Conservation (phyloP, 2,797 vertebrate species). For the Odontamblyopus rebecca region DNA sequence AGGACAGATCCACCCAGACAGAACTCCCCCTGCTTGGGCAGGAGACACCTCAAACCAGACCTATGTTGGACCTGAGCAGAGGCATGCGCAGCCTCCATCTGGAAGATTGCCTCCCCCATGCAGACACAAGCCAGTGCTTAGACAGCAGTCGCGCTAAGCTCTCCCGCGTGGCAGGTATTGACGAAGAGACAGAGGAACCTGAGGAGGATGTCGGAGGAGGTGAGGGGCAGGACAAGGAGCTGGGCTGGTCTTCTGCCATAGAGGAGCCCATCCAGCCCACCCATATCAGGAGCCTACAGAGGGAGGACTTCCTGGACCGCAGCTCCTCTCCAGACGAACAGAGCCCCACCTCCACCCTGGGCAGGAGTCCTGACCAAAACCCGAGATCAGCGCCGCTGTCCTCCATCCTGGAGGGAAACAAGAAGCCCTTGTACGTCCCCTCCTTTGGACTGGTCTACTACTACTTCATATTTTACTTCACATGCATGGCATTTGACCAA, state of each 20-base stretch:
- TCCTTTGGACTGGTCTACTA: conserved; percentile 2
- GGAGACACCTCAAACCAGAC: conserved; percentile 33
- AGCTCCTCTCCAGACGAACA: conserved; percentile 66
- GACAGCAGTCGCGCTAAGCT: conserved; percentile 60
- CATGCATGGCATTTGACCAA: conserved; percentile 55
- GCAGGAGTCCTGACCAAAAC: conserved; percentile 46
- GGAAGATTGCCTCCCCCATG: conserved; percentile 66
- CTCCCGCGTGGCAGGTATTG: conserved; percentile 50
- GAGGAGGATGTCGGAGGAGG: conserved; percentile 45
- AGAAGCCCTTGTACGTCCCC: conserved; percentile 69
- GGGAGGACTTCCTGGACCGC: conserved; percentile 57
- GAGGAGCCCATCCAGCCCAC: conserved; percentile 73
- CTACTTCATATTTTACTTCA: conserved; percentile 13
- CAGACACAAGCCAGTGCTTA: conserved; percentile 15
- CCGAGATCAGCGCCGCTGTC: conserved; percentile 56
- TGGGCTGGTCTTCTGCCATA: conserved; percentile 57
- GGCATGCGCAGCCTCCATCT: conserved; percentile 65
- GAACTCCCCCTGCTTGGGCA: conserved; percentile 39
- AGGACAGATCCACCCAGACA: conserved; percentile 76
- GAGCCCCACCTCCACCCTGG: conserved; percentile 34
- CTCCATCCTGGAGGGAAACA: conserved; percentile 64
- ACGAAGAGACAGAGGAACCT: conserved; percentile 58
- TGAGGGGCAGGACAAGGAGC: conserved; percentile 60
- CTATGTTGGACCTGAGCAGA: conserved; percentile 34
- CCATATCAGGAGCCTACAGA: conserved; percentile 57